Base-by-base conservation (phyloP, 2,797 vertebrate genomes). In the Bovichtus variegatus region DNA sequence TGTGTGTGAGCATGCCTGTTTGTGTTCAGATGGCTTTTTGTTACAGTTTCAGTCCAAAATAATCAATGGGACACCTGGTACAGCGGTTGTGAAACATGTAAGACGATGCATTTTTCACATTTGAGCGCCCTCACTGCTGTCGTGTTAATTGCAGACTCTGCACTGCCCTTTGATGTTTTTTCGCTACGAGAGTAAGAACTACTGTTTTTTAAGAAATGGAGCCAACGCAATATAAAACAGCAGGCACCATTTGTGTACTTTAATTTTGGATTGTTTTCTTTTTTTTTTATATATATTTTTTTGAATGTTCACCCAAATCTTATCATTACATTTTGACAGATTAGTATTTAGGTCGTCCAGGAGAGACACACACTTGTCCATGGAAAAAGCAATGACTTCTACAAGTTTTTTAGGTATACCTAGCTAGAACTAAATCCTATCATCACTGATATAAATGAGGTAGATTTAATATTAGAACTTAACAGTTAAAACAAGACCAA, bases 31-130 rank as follows among this genome's bases (percentile, higher is more conserved):
- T 62, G 69, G 87, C 65, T 66, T 87, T 91, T 74, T 84, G 80
- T 89, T 89, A 68, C 85, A 83, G 58, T 78, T 82, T 80, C 63
- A 76, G 63, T 86, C 85, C 68, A 59, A 88, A 85, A 81, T 74
- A 87, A 88, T 91, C 87, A 90, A 83, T 89, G 58, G 59, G 79
- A 89, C 74, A 85, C 60, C 49, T 60, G 64, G 66, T 76, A 78
- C 71, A 78, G 60, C 9, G 5, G 9, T 53, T 81, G 74, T 81
- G 67, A 87, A 88, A 89, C 78, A 64, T 79, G 71, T 31, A 60
- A 53, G 7, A 49, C 15, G 21, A 77, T 66, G 43, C 27, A 9
- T 77, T 38, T 57, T 74, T 54, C 16, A 40, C 16, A 55, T 55
- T 55, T 74, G 51, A 59, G 55, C 21, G 0, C 60, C 25, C 5